These are phyloP conservation scores for Scaptomyza tumidula DNA, from an alignment of 2,888 invertebrate genomes.

Conservation along the genomic window DNA sequence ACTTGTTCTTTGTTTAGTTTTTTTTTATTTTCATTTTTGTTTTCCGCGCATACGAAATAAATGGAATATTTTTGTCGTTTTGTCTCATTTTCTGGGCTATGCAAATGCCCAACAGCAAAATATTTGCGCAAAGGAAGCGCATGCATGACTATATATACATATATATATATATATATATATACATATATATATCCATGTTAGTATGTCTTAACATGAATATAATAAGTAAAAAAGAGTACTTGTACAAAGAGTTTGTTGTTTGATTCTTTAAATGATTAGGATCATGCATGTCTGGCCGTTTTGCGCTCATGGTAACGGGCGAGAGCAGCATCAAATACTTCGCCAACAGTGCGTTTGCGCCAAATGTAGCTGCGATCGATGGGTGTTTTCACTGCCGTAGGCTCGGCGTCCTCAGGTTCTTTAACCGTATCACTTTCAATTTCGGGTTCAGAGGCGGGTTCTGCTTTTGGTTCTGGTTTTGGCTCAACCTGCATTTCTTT, in stretches of 20 bases:
- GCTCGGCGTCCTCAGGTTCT: slow-evolving; percentile 2
- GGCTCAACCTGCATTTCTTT: slow-evolving; percentile 12
- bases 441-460: slow-evolving; percentile 23
- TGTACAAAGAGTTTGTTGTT: slow-evolving; percentile 12
- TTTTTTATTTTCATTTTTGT: slow-evolving; percentile 10
- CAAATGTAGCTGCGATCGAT: slow-evolving; percentile 86
- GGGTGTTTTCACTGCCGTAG: slow-evolving; percentile 21
- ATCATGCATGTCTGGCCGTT: slow-evolving; percentile 79
- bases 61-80: slow-evolving; percentile 55
- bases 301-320: slow-evolving; percentile 91
- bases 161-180: slow-evolving; percentile 17
- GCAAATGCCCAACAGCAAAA: slow-evolving; percentile 47
- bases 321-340: slow-evolving; percentile 90
- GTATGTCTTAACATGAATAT: slow-evolving; percentile 41
- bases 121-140: slow-evolving; percentile 34
- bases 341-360: slow-evolving; percentile 93
- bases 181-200: slow-evolving; percentile 9
- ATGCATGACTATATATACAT: slow-evolving; percentile 32
- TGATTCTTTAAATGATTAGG: slow-evolving; percentile 14
- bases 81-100: slow-evolving; percentile 29
- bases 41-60: slow-evolving; percentile 54
- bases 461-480: slow-evolving; percentile 21
- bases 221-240: slow-evolving; percentile 26
- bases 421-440: background rate
- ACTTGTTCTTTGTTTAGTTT: slow-evolving; percentile 55